These are phyloP conservation scores for Steinernema scapterisci DNA, from an alignment of 2,888 invertebrate species.

Conservation along the genomic window DNA sequence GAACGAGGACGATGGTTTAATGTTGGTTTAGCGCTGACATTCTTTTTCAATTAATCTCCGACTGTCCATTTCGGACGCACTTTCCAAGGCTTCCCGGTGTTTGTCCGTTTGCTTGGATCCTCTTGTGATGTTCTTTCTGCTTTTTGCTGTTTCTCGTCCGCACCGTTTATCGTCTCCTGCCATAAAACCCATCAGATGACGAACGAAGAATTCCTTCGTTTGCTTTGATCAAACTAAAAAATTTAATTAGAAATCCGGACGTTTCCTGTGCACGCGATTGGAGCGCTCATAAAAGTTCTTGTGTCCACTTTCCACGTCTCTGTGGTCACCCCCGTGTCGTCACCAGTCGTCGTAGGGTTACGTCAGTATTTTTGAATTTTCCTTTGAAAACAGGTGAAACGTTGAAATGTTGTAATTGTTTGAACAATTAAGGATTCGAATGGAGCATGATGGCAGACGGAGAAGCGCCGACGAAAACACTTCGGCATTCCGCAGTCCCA, in stretches of 20 bases:
- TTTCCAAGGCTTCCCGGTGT: too few species aligned
- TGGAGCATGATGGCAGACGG: neutral
- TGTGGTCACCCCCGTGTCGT: too few species aligned
- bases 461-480: neutral
- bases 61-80: too few species aligned
- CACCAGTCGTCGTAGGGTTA: neutral
- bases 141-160: too few species aligned
- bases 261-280: neutral
- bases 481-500: neutral
- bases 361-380: neutral
- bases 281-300: slow-evolving; percentile 3
- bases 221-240: slow-evolving; percentile 12
- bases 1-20: too few species aligned
- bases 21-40: neutral
- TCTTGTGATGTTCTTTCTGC: too few species aligned
- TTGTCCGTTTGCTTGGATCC: too few species aligned
- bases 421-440: neutral
- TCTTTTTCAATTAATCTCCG: neutral
- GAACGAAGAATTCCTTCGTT: neutral
- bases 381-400: neutral
- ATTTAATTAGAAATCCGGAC: slow-evolving; percentile 23
- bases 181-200: too few species aligned
- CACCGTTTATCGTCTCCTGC: too few species aligned
- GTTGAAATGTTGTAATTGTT: neutral
- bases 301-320: too few species aligned